phyloP scores from a whole-genome alignment of 2,113 vertebrate species.

The Merops nubicus region DNA sequence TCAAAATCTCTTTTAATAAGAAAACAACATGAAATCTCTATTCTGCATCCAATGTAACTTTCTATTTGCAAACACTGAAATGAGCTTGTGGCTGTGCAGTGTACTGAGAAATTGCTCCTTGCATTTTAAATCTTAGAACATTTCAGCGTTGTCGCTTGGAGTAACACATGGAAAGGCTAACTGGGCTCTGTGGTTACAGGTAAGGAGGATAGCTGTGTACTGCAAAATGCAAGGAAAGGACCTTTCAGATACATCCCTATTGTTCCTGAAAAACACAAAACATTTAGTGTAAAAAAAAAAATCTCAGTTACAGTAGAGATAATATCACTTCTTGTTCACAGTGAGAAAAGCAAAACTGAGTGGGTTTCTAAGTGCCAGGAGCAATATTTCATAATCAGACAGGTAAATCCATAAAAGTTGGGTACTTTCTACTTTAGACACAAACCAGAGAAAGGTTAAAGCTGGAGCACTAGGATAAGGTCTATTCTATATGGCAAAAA shows the following conservation, averaged over 20 bases:
- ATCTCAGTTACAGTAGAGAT: not conserved
- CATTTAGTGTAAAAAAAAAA: not conserved
- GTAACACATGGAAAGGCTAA: not conserved
- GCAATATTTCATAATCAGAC: not conserved
- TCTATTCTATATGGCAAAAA: not conserved
- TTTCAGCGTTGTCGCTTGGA: not conserved
- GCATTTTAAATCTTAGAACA: not conserved
- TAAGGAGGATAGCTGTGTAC: not conserved
- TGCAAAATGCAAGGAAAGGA: not conserved
- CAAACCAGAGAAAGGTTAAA: not conserved
- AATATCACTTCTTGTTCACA: not conserved
- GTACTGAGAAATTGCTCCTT: not conserved
- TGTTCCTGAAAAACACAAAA: not conserved
- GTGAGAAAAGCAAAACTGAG: not conserved
- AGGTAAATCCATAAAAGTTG: not conserved
- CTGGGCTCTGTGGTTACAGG: not conserved
- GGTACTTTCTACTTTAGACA: not conserved
- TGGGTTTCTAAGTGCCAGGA: not conserved
- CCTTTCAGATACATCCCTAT: not conserved
- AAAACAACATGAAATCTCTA: not conserved
- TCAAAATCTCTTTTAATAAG: not conserved
- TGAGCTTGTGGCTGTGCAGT: not conserved
- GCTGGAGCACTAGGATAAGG: not conserved
- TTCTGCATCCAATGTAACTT: not conserved
- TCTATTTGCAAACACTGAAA: not conserved